A percentile compares a stretch with the other conserved stretches of the same genome.
phyloP scores from a whole-genome alignment of 2,888 invertebrate genomes.

The Malacosoma neustria region DNA sequence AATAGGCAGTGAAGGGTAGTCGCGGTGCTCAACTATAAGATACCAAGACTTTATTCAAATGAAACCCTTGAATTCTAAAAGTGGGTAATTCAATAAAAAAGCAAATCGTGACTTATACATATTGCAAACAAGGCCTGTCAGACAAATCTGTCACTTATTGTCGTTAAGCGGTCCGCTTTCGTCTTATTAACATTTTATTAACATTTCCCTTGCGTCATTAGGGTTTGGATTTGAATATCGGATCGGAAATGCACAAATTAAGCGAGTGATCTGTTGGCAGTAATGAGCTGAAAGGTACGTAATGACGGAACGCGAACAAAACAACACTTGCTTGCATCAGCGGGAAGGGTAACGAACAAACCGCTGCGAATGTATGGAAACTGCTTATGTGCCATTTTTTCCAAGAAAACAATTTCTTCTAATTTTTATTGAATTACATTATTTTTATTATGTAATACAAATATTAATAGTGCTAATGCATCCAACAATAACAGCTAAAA shows the following conservation, averaged over 20 bases:
- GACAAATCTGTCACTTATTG: slow-evolving; percentile 74
- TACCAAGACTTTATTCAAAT: no score
- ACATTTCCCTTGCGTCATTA: slow-evolving; percentile 71
- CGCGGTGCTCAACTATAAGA: no score
- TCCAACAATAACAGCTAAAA: no score
- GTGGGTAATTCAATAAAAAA: slow-evolving; percentile 33
- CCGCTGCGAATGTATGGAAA: slow-evolving; percentile 23
- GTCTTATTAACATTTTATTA: slow-evolving; percentile 72
- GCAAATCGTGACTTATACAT: slow-evolving; percentile 68
- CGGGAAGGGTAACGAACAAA: slow-evolving; percentile 41
- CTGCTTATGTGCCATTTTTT: slow-evolving; percentile 21
- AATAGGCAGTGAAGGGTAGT: no score
- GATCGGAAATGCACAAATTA: slow-evolving; percentile 75
- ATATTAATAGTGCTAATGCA: no score
- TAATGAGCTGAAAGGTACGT: slow-evolving; percentile 69
- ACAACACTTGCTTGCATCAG: slow-evolving; percentile 66
- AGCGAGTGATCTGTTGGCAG: slow-evolving; percentile 69
- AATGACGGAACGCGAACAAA: slow-evolving; percentile 66
- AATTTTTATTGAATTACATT: not conserved
- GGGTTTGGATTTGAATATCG: slow-evolving; percentile 72
- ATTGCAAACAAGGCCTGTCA: slow-evolving; percentile 62
- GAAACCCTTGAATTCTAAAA: no score
- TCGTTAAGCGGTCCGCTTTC: slow-evolving; percentile 54
- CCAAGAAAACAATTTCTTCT: not conserved
- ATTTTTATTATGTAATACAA: no score